These are phyloP conservation scores for Melanotaenia parkinsoni DNA, from an alignment of 2,797 vertebrate species.

Conservation along the genomic window DNA sequence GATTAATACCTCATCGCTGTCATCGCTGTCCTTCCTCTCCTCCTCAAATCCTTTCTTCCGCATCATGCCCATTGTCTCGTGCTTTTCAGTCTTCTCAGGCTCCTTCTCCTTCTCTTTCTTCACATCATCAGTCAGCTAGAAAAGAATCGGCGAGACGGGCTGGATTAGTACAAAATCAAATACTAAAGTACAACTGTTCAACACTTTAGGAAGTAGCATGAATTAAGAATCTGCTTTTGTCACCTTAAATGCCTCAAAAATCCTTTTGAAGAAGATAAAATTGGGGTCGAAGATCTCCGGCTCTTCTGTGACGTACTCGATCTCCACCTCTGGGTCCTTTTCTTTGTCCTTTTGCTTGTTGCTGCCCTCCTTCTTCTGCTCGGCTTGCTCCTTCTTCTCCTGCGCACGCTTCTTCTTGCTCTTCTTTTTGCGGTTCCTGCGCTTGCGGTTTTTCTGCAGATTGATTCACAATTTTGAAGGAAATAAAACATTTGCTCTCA, in stretches of 20 bases:
- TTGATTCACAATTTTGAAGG: not conserved
- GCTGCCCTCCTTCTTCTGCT: conserved; percentile 45
- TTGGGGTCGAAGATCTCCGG: conserved; percentile 93
- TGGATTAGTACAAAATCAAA: not conserved
- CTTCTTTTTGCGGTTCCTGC: conserved; percentile 92
- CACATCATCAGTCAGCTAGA: conserved; percentile 90
- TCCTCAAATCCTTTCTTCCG: conserved; percentile 92
- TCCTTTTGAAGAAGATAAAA: conserved; percentile 94
- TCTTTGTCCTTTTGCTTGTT: conserved; percentile 70
- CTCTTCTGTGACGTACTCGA: conserved; percentile 92
- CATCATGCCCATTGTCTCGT: conserved; percentile 78
- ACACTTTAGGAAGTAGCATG: not conserved
- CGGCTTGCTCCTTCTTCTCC: conserved; percentile 83
- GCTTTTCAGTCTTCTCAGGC: conserved; percentile 88
- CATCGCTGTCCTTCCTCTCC: conserved; percentile 90
- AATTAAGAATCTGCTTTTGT: not conserved
- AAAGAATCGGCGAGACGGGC: fast-evolving
- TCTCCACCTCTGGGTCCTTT: conserved; percentile 87
- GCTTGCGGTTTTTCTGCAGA: conserved; percentile 88
- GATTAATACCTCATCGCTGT: conserved; percentile 86
- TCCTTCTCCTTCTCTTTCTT: conserved; percentile 96
- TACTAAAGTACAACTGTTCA: not conserved
- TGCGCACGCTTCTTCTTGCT: conserved; percentile 83
- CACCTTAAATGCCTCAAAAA: conserved; percentile 95
- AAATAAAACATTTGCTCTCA: not conserved